Base-by-base conservation (phyloP, 2,888 invertebrate genomes). In the Globia sparganii region DNA sequence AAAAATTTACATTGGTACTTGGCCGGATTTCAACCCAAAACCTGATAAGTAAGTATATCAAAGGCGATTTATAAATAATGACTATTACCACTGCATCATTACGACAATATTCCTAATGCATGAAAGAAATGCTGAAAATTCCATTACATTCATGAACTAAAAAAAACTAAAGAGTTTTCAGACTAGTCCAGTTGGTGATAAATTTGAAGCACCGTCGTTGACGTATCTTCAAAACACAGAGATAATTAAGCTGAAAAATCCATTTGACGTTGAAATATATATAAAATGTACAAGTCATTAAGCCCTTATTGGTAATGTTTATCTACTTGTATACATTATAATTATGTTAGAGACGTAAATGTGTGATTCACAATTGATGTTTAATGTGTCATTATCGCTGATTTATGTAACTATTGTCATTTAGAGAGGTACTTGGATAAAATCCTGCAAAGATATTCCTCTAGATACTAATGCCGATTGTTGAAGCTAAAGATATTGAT, bases 231-330 rank as follows among this genome's bases (percentile, higher is more conserved):
- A 40, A 25, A 18, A 64, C 34, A 68, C 68, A 56, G 9, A 65
- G 18, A 77, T 46, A 64, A 34, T 61, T 25, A 68, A 67, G 13
- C 64, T 6, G 13, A 61, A 43, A 66, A 72, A 37, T 67, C 40
- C 8, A 21, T 40, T 61, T 69, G 56, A 59, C 21, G 59, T 72
- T 40, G 46, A 59, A 40, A 65, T 18, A 53, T 25, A 59, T 53
- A 43, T 75, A 56, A 59, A 78, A 64, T 65, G 25, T 72, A 69
- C 31, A 65, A 61, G 56, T 34, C n/a, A 4, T 15, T 40, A 72
- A 72, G 53, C 37, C 28, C 8, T 28, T 15, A 43, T n/a, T 82
- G 77, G 82, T 72, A 81, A 77, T 28, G 5, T 37, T 40, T 28
- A 25, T 61, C 9, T 1, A 43, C 43, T 43, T 2, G 40, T 43